phyloP scores from a whole-genome alignment of 2,113 vertebrate species.

The Lamprologus callipterus region DNA sequence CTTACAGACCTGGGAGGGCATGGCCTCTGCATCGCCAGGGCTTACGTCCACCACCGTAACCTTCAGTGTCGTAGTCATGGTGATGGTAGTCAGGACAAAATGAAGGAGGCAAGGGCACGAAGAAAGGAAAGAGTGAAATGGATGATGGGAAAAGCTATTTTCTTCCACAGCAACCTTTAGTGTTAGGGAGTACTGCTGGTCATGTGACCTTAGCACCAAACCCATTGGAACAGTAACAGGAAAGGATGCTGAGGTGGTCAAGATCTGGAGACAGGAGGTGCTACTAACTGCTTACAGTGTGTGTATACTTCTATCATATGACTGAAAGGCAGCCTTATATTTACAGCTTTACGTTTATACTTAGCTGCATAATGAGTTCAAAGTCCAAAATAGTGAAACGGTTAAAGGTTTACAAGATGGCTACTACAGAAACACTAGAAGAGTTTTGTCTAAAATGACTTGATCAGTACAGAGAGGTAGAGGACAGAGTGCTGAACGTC shows the following conservation, averaged over 20 bases:
- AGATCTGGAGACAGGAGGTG: not conserved
- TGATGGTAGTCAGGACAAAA: conserved; percentile 68
- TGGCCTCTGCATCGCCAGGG: conserved; percentile 48
- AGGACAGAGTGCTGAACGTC: not conserved
- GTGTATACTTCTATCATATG: not conserved
- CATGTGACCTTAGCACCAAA: not conserved
- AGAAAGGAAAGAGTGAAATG: conserved; percentile 69
- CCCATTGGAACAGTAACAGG: not conserved
- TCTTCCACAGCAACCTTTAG: conserved; percentile 15
- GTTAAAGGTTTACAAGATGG: not conserved
- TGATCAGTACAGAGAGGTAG: not conserved
- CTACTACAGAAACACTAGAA: not conserved
- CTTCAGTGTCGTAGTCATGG: conserved; percentile 61
- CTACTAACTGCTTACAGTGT: not conserved
- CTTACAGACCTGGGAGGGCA: conserved; percentile 78
- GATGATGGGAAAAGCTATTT: conserved; percentile 67
- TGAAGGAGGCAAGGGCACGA: conserved; percentile 12
- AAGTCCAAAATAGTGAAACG: not conserved
- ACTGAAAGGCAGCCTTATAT: not conserved
- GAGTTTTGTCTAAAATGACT: not conserved
- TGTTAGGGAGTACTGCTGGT: not conserved
- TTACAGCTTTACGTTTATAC: not conserved
- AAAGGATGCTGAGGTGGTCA: not conserved
- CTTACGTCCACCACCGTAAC: conserved; percentile 71
- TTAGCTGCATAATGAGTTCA: not conserved